Evolutionary conservation across 2,888 invertebrate genomes (phyloP).

Genomic region (Neria commutata): DNA sequence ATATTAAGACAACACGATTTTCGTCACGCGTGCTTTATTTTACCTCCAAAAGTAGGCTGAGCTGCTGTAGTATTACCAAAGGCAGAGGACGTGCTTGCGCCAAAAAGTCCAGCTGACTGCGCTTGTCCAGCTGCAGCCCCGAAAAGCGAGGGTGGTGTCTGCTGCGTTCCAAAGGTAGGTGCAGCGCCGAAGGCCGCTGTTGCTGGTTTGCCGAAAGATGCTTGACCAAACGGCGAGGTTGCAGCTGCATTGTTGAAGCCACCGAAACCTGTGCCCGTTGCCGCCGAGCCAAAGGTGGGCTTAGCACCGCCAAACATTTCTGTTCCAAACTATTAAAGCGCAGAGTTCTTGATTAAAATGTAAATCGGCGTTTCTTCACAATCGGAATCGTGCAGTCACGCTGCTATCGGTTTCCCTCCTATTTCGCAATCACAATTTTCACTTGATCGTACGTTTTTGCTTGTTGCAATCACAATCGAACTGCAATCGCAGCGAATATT

Average conservation of each 20-base stretch:
- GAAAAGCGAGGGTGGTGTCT: slow-evolving; percentile 65
- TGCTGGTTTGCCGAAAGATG: slow-evolving; percentile 67
- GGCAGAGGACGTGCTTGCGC: slow-evolving; percentile 68
- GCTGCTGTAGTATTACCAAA: slow-evolving; percentile 69
- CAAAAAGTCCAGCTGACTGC: slow-evolving; percentile 57
- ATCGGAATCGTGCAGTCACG: too few species aligned
- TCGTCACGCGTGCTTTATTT: too few species aligned
- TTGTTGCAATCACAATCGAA: too few species aligned
- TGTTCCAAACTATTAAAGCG: too few species aligned
- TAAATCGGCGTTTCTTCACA: too few species aligned
- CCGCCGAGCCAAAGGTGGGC: slow-evolving; percentile 63
- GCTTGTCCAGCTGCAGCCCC: slow-evolving; percentile 65
- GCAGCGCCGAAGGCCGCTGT: slow-evolving; percentile 72
- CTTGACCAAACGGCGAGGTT: slow-evolving; percentile 62
- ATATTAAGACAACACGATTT: too few species aligned
- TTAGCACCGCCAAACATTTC: slow-evolving; percentile 57
- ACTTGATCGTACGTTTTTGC: too few species aligned
- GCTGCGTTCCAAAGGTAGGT: slow-evolving; percentile 70
- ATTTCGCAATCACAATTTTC: too few species aligned
- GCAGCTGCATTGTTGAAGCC: slow-evolving; percentile 52
- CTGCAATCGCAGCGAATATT: too few species aligned
- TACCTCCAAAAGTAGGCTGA: slow-evolving; percentile 58
- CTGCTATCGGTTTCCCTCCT: too few species aligned
- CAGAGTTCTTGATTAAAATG: too few species aligned
- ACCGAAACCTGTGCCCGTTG: slow-evolving; percentile 53